These are phyloP conservation scores for Okamejei kenojei DNA, from an alignment of 2,797 vertebrate genomes.

Conservation along the genomic window DNA sequence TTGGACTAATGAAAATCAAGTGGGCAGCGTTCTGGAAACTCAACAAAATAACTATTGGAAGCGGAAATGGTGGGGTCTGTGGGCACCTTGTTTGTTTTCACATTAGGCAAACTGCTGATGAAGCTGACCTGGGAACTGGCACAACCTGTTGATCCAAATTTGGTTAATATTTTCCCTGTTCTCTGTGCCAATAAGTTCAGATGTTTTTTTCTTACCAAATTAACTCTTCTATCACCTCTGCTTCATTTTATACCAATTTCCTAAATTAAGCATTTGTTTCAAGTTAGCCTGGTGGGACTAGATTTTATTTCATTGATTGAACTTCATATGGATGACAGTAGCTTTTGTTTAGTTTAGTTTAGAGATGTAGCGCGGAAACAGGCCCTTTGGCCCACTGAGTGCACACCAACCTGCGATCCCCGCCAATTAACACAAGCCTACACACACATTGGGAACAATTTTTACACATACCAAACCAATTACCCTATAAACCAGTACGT, in stretches of 20 bases:
- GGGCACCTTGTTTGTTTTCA: conserved; percentile 3
- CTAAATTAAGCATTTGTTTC: not conserved
- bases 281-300: not conserved
- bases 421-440: too few species aligned
- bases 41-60: conserved; percentile 23
- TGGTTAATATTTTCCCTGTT: not conserved
- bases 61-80: not conserved
- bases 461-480: too few species aligned
- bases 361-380: too few species aligned
- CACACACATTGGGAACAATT: too few species aligned
- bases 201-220: not conserved
- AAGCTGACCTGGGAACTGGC: not conserved
- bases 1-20: conserved; percentile 15
- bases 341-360: too few species aligned
- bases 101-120: not conserved
- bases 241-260: not conserved
- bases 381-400: too few species aligned
- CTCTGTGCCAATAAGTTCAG: not conserved
- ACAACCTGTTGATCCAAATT: not conserved
- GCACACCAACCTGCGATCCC: too few species aligned
- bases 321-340: too few species aligned
- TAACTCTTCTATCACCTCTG: conserved; percentile 2
- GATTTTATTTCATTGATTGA: not conserved
- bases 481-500: too few species aligned
- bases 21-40: conserved; percentile 1